phyloP scores from a whole-genome alignment of 1,140 invertebrate species.

The Lucilia cuprina region DNA sequence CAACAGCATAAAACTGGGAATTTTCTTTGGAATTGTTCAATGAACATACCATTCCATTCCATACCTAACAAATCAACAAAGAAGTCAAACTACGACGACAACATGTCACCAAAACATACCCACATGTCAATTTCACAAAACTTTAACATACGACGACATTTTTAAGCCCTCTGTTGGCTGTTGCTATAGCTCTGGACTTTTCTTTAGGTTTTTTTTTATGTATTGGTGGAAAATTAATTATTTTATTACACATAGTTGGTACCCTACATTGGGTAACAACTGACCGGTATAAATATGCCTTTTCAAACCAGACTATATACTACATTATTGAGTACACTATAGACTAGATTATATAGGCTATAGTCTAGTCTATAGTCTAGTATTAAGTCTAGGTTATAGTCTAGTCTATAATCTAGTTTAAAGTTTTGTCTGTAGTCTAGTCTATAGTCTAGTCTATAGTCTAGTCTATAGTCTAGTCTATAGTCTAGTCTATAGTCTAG shows the following conservation, averaged over 20 bases:
- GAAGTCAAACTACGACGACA: constrained; percentile 8
- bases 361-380: no score
- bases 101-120: constrained; percentile 8
- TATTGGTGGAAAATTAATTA: not conserved
- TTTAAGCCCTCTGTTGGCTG: not conserved
- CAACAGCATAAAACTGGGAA: not conserved
- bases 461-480: no score
- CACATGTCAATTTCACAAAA: constrained; percentile 2
- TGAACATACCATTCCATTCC: constrained; percentile 1
- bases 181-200: not conserved
- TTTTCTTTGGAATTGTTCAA: constrained; percentile 12
- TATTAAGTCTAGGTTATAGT: no score
- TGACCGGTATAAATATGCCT: no score
- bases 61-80: constrained; percentile 2
- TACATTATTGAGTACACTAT: no score
- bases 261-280: not conserved
- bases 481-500: no score
- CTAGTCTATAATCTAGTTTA: no score
- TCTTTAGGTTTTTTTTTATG: not conserved
- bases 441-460: no score
- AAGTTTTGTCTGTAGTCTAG: no score
- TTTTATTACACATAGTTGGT: not conserved
- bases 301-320: no score
- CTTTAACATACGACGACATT: not conserved
- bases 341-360: no score